phyloP scores from a whole-genome alignment of 2,113 vertebrate genomes.

The Hipposideros armiger region DNA sequence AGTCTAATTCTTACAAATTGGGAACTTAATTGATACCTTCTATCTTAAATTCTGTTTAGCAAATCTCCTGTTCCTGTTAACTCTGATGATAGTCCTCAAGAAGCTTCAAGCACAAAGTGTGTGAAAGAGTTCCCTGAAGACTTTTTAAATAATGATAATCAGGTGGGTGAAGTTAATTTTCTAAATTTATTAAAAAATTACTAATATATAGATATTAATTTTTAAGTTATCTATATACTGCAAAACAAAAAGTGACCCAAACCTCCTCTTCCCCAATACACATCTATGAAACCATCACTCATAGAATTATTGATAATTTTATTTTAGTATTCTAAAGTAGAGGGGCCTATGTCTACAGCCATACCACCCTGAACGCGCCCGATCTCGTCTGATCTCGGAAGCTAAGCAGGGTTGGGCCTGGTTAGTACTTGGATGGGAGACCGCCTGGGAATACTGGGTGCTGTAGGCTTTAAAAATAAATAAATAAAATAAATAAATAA shows the following conservation, averaged over 20 bases:
- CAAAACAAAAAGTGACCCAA: background rate
- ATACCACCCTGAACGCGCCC: too few relatives aligned
- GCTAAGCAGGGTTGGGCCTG: too few relatives aligned
- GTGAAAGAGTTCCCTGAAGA: conserved; percentile 80
- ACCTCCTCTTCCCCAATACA: background rate
- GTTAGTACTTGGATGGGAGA: too few relatives aligned
- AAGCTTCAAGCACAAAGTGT: conserved; percentile 52
- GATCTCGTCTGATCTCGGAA: too few relatives aligned
- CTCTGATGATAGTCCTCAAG: conserved; percentile 71
- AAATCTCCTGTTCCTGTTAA: conserved; percentile 83
- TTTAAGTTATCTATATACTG: conserved; percentile 32
- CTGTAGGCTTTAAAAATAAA: too few relatives aligned
- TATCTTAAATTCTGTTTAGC: conserved; percentile 78
- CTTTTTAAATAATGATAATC: conserved; percentile 78
- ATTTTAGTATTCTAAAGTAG: conserved; percentile 42
- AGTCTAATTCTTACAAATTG: conserved; percentile 30
- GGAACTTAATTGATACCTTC: conserved; percentile 8
- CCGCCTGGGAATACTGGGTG: too few relatives aligned
- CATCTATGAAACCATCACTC: background rate
- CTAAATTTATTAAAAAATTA: conserved; percentile 5
- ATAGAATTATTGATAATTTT: conserved; percentile 36
- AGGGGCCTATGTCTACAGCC: background rate
- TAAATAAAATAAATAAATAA: too few relatives aligned
- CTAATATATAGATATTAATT: background rate
- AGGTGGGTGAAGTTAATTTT: conserved; percentile 77